Evolutionary conservation across 1,140 invertebrate genomes (phyloP).

Genomic region (Neodiprion fabricii): DNA sequence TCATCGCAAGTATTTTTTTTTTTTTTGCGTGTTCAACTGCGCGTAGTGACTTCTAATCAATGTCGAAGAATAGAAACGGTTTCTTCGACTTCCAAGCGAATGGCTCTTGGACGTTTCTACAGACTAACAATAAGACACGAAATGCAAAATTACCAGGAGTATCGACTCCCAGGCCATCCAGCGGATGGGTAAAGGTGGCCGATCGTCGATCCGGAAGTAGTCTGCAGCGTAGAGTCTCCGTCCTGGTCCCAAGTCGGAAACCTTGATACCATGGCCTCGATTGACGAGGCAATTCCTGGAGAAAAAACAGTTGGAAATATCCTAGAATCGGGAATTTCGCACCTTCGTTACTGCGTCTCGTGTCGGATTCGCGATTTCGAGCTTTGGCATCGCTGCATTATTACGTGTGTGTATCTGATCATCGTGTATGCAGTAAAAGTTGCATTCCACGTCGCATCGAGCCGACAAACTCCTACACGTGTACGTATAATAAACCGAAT

Average conservation of each 20-base stretch:
- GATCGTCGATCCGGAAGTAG: slow-evolving; percentile 72
- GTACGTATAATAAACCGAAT: too few species aligned
- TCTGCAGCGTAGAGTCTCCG: slow-evolving; percentile 73
- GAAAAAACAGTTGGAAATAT: slow-evolving; percentile 37
- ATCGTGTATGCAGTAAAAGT: neutral
- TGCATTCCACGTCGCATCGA: too few species aligned
- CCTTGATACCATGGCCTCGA: slow-evolving; percentile 78
- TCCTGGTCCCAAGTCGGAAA: slow-evolving; percentile 79
- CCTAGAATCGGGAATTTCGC: neutral
- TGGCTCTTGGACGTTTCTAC: too few species aligned
- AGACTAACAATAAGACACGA: too few species aligned
- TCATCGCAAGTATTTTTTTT: too few species aligned
- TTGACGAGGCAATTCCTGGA: slow-evolving; percentile 86
- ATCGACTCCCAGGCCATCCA: slow-evolving; percentile 80
- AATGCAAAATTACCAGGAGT: slow-evolving; percentile 64
- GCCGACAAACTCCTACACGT: too few species aligned
- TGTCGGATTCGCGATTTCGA: slow-evolving; percentile 19
- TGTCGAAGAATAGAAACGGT: too few species aligned
- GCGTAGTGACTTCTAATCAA: too few species aligned
- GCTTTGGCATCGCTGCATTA: slow-evolving; percentile 5
- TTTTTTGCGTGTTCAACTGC: too few species aligned
- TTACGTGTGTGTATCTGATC: neutral
- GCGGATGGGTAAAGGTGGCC: slow-evolving; percentile 68
- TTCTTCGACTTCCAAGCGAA: too few species aligned
- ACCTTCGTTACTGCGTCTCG: slow-evolving; percentile 2